Conservation (phyloP, 2,888 invertebrate species). For the Pteria penguin region DNA sequence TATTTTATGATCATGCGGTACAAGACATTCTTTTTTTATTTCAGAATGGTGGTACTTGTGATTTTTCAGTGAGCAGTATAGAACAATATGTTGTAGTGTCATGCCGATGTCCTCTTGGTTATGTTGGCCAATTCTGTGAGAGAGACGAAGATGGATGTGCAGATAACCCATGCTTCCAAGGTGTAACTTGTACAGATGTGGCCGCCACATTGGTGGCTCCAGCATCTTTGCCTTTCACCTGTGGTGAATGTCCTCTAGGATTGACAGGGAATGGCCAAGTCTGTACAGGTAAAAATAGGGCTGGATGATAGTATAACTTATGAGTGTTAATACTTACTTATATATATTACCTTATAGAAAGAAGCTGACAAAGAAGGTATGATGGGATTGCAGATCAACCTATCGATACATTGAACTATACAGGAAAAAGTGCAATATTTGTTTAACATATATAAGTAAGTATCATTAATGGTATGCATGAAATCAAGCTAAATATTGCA, state of each 20-base stretch:
- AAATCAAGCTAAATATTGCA: too few relatives aligned
- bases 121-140: conserved; percentile 58
- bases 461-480: too few relatives aligned
- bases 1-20: too few relatives aligned
- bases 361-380: too few relatives aligned
- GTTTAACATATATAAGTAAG: too few relatives aligned
- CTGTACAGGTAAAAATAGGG: conserved; percentile 57
- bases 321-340: too few relatives aligned
- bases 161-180: conserved; percentile 57
- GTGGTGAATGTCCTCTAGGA: conserved; percentile 58
- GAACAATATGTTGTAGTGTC: conserved; percentile 53
- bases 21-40: too few relatives aligned
- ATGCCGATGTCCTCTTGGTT: conserved; percentile 59
- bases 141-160: conserved; percentile 63
- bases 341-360: too few relatives aligned
- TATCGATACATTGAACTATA: too few relatives aligned
- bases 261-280: conserved; percentile 54
- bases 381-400: too few relatives aligned
- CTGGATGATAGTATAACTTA: background rate
- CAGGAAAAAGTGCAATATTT: too few relatives aligned
- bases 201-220: conserved; percentile 40
- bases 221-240: conserved; percentile 49
- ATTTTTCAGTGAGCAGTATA: conserved; percentile 43
- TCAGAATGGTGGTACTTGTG: conserved; percentile 59
- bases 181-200: conserved; percentile 58